These are phyloP conservation scores for Furcifer pardalis DNA, from an alignment of 2,797 vertebrate genomes.

Conservation along the genomic window DNA sequence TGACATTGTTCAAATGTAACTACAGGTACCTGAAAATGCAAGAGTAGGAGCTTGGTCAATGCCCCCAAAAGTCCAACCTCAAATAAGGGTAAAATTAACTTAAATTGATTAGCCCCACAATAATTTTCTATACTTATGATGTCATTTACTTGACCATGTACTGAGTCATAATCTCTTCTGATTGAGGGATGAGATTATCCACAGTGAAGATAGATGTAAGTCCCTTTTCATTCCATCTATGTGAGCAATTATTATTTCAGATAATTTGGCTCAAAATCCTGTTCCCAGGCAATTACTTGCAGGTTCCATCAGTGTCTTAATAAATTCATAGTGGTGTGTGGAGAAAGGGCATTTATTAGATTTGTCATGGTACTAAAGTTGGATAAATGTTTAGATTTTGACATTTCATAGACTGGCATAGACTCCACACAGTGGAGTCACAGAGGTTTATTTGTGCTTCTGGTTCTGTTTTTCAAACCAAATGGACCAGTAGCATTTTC, in stretches of 20 bases:
- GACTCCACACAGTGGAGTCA: no score
- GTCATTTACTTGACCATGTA: not conserved
- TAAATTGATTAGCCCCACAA: not conserved
- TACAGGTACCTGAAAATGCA: not conserved
- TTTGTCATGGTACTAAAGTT: not conserved
- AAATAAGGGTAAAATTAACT: not conserved
- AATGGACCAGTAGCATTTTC: no score
- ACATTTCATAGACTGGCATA: not conserved
- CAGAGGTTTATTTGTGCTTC: no score
- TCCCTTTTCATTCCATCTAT: slow-evolving; percentile 33
- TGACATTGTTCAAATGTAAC: not conserved
- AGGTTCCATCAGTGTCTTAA: not conserved
- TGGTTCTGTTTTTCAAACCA: no score
- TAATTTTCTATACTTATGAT: not conserved
- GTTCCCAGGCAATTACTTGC: slow-evolving; percentile 52
- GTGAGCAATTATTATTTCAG: slow-evolving; percentile 44
- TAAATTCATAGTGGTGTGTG: not conserved
- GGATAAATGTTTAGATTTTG: not conserved
- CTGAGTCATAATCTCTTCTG: not conserved
- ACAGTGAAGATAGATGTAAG: slow-evolving; percentile 55
- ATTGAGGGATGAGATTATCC: slow-evolving; percentile 33
- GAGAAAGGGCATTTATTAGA: not conserved
- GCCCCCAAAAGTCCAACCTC: not conserved
- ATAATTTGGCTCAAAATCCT: slow-evolving; percentile 66
- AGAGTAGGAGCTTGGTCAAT: not conserved